These are phyloP conservation scores for Nymphalis c-album DNA, from an alignment of 2,888 invertebrate genomes.

Conservation along the genomic window DNA sequence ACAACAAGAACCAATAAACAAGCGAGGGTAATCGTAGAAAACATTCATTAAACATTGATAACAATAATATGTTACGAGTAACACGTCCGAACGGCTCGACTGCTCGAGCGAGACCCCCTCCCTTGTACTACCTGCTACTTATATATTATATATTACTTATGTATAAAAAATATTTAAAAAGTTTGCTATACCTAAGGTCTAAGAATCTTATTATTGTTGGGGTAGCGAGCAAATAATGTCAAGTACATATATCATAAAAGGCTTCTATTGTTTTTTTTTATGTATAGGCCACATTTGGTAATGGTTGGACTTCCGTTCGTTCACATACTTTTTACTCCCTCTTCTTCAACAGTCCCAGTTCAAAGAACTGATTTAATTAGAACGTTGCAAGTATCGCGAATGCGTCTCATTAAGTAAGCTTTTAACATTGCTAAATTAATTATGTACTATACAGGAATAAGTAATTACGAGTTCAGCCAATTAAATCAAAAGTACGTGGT, in stretches of 20 bases:
- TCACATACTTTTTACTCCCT: slow-evolving; percentile 55
- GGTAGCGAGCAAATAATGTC: slow-evolving; percentile 25
- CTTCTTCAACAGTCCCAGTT: slow-evolving; percentile 54
- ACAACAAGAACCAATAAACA: no score
- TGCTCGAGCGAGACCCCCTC: no score
- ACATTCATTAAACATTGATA: no score
- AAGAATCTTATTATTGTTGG: not conserved
- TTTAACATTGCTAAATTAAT: slow-evolving; percentile 24
- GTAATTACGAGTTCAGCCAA: slow-evolving; percentile 23
- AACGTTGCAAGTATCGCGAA: slow-evolving; percentile 41
- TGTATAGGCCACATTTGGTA: slow-evolving; percentile 62
- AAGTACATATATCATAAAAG: slow-evolving; percentile 39
- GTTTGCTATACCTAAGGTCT: no score
- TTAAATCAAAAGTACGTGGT: slow-evolving; percentile 18
- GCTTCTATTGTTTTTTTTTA: slow-evolving; percentile 26
- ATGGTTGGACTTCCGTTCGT: slow-evolving; percentile 70
- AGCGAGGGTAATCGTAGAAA: no score
- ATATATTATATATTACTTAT: no score
- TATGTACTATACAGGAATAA: slow-evolving; percentile 21
- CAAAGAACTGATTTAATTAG: slow-evolving; percentile 71
- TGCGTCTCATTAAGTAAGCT: slow-evolving; percentile 48
- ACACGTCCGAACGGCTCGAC: no score
- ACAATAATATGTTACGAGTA: no score
- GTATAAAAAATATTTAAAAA: no score
- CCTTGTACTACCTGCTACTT: no score